phyloP scores from a whole-genome alignment of 2,888 invertebrate species.

The Epicampocera succincta region DNA sequence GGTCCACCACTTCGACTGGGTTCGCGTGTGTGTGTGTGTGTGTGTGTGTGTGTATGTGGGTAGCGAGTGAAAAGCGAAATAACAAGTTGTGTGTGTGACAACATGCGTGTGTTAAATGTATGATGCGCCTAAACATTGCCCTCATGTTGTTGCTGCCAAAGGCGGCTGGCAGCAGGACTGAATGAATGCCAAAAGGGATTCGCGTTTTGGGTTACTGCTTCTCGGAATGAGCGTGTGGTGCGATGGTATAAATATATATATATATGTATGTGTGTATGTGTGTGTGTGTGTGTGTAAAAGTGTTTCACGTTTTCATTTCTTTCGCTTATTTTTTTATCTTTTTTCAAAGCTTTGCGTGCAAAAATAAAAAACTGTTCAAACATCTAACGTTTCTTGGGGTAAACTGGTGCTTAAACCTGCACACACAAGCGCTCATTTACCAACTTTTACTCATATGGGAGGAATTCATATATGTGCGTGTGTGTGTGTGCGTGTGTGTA shows the following conservation, averaged over 20 bases:
- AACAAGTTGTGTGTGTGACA: not conserved
- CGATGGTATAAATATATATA: not conserved
- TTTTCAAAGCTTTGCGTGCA: conserved; percentile 67
- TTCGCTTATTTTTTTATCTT: conserved; percentile 38
- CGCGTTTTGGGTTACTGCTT: conserved; percentile 68
- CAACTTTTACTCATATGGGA: conserved; percentile 50
- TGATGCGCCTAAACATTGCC: conserved; percentile 63
- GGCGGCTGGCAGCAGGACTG: conserved; percentile 60
- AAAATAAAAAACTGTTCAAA: conserved; percentile 58
- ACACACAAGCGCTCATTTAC: conserved; percentile 21
- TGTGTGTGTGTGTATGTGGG: not conserved
- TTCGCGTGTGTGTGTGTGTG: not conserved
- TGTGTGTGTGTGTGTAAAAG: conserved; percentile 2
- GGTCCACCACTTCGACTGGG: conserved; percentile 14
- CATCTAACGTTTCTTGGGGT: conserved; percentile 64
- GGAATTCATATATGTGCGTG: not conserved
- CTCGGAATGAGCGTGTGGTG: conserved; percentile 24
- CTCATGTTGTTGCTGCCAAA: conserved; percentile 48
- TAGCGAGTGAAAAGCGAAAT: too few species aligned
- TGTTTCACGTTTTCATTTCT: conserved; percentile 44
- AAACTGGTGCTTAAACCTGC: conserved; percentile 32
- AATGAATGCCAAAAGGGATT: conserved; percentile 68
- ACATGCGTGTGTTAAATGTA: conserved; percentile 49
- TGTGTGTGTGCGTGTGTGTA: conserved; percentile 32
- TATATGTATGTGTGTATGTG: too few species aligned